Percentiles rank a stretch among this genome's conserved stretches.
Conservation (phyloP, 2,113 vertebrate species). For the Pelodiscus sinensis region DNA sequence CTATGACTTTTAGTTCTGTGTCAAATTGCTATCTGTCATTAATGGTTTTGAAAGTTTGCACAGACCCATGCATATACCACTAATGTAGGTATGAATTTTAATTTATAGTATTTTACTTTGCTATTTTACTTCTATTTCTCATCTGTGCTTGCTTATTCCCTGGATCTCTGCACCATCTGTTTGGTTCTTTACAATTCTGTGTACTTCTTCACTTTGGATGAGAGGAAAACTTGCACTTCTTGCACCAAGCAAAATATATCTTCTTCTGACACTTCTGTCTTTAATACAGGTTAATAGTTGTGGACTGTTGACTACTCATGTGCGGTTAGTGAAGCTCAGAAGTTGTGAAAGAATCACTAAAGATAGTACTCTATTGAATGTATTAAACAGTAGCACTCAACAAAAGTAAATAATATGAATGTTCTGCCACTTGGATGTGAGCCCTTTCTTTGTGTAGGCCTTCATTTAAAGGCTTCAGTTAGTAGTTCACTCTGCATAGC, state of each 20-base stretch:
- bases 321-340: not conserved
- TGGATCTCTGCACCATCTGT: not conserved
- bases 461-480: fast-evolving
- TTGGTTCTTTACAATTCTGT: not conserved
- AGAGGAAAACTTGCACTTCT: conserved; percentile 3
- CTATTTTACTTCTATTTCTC: not conserved
- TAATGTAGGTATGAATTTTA: not conserved
- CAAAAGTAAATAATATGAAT: not conserved
- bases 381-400: not conserved
- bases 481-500: not conserved
- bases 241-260: fast-evolving
- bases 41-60: not conserved
- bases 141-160: not conserved
- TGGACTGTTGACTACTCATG: not conserved
- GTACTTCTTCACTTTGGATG: not conserved
- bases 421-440: not conserved
- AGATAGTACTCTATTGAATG: not conserved
- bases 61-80: not conserved
- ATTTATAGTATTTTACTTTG: fast-evolving
- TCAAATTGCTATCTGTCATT: fast-evolving
- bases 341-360: not conserved
- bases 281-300: not conserved
- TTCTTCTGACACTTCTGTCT: not conserved
- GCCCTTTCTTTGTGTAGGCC: not conserved
- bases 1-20: not conserved